A percentile compares a stretch with the other conserved stretches of the same genome.
phyloP scores from a whole-genome alignment of 30 jellyfish, hydroid and myxozoan genomes.

The Mastigias papua region DNA sequence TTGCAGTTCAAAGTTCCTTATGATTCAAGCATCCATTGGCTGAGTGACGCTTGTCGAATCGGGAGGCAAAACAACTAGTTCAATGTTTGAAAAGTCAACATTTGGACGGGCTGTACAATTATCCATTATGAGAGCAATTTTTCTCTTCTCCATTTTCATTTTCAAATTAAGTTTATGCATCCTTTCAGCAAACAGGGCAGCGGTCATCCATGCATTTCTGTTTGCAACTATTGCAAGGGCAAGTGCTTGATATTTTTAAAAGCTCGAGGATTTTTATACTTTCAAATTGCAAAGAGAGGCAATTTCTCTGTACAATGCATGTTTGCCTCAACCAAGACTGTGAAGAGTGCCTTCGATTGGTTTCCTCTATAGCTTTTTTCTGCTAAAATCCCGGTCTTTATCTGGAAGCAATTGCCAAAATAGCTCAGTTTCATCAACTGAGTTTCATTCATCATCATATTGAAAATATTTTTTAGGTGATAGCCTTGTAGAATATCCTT shows the following conservation, averaged over 20 bases:
- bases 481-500: constrained; percentile 4
- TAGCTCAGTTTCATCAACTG: background rate
- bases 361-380: background rate
- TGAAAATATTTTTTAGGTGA: background rate
- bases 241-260: no score
- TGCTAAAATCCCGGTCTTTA: background rate
- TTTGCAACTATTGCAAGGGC: no score
- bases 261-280: background rate
- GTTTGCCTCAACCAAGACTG: background rate
- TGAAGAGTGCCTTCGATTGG: background rate
- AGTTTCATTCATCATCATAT: no score
- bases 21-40: background rate
- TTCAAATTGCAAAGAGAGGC: background rate
- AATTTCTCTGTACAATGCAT: background rate
- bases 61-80: background rate
- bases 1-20: no score
- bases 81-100: background rate
- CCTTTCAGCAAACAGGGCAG: background rate
- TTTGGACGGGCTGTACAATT: background rate
- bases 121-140: background rate
- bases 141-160: background rate
- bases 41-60: background rate
- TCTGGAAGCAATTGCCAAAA: background rate
- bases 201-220: no score
- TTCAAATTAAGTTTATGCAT: background rate